These are phyloP conservation scores for Blastobasis lacticolella DNA, from an alignment of 2,888 invertebrate species.

Conservation along the genomic window DNA sequence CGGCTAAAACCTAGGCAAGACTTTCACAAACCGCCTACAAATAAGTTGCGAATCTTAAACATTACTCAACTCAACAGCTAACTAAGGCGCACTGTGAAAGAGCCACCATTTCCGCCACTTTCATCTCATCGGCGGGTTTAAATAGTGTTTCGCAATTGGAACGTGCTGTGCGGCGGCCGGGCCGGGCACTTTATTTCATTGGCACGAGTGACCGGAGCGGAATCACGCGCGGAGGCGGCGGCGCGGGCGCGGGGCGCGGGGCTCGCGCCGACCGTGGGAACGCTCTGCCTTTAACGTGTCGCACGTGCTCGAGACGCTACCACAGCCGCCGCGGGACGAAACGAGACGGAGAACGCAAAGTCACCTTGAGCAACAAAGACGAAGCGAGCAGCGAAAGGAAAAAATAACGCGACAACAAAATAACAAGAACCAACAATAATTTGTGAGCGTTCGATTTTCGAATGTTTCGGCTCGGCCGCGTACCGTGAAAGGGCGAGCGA, in stretches of 20 bases:
- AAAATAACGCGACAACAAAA: constrained; percentile 53
- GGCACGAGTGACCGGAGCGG: constrained; percentile 60
- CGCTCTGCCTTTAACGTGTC: constrained; percentile 72
- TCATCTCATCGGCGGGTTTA: constrained; percentile 44
- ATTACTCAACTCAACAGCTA: neutral
- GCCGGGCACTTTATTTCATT: constrained; percentile 65
- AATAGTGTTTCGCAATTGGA: constrained; percentile 65
- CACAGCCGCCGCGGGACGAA: constrained; percentile 40
- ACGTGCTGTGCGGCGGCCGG: constrained; percentile 52
- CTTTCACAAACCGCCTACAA: no score
- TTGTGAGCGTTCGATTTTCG: constrained; percentile 62
- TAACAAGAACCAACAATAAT: constrained; percentile 63
- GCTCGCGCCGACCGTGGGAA: constrained; percentile 69
- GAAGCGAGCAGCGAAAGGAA: constrained; percentile 22
- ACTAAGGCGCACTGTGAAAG: constrained; percentile 19
- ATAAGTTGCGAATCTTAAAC: no score
- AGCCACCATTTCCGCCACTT: constrained; percentile 51
- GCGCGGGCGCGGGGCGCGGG: constrained; percentile 23
- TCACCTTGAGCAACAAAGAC: constrained; percentile 18
- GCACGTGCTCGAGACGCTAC: constrained; percentile 70
- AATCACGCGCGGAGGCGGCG: constrained; percentile 45
- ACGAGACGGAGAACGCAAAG: constrained; percentile 29
- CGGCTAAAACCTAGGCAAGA: no score
- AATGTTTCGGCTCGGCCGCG: constrained; percentile 23
- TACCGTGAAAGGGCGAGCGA: constrained; percentile 56